phyloP scores from a whole-genome alignment of 1,140 invertebrate species.

The Manduca sexta region DNA sequence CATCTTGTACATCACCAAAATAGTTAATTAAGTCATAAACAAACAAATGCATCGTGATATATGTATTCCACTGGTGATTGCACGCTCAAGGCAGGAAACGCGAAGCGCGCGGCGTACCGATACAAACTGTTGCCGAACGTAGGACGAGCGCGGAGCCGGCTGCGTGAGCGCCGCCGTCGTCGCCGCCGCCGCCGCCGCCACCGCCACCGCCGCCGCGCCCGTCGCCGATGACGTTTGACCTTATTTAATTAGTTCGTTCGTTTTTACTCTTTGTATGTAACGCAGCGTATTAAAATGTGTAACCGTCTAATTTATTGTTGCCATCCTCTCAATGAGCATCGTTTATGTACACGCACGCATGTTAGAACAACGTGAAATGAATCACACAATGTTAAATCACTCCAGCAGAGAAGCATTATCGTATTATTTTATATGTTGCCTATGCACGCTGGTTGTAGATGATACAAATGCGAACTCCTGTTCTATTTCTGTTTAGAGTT shows the following conservation, averaged over 20 bases:
- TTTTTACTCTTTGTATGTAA: slow-evolving; percentile 69
- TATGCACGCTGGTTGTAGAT: slow-evolving; percentile 18
- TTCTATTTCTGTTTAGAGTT: slow-evolving; percentile 57
- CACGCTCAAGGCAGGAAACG: slow-evolving; percentile 7
- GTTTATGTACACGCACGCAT: slow-evolving; percentile 3
- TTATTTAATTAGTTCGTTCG: slow-evolving; percentile 72
- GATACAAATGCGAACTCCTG: slow-evolving; percentile 36
- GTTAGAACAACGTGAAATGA: too few relatives aligned
- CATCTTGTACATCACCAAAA: too few relatives aligned
- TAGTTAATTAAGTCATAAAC: too few relatives aligned
- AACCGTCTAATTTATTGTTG: slow-evolving; percentile 60
- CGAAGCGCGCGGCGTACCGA: slow-evolving; percentile 33
- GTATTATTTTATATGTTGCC: slow-evolving; percentile 14
- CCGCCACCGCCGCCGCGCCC: slow-evolving; percentile 32
- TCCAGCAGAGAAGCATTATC: neutral
- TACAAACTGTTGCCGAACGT: slow-evolving; percentile 44
- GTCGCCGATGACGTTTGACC: slow-evolving; percentile 61
- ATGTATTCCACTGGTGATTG: neutral
- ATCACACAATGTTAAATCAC: too few relatives aligned
- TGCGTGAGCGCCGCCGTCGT: slow-evolving; percentile 27
- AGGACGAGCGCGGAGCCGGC: slow-evolving; percentile 30
- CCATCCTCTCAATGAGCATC: slow-evolving; percentile 39
- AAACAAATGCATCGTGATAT: neutral
- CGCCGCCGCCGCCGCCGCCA: slow-evolving; percentile 20
- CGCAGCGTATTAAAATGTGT: slow-evolving; percentile 63